Conservation (phyloP, 2,888 invertebrate genomes). For the Globia sparganii region DNA sequence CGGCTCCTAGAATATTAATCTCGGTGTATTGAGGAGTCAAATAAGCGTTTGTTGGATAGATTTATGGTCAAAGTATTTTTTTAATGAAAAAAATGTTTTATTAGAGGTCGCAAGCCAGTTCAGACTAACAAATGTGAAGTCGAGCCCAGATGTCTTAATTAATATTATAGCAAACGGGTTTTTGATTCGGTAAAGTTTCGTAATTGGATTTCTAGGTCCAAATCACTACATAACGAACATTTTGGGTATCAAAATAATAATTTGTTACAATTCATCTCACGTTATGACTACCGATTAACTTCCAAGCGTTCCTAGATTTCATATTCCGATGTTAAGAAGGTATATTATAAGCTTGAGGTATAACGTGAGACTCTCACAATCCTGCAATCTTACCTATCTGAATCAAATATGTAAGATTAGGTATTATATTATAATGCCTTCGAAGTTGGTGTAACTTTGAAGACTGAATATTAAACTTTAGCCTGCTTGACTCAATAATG, state of each 20-base stretch:
- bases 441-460: conserved; percentile 32
- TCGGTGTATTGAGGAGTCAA: conserved; percentile 1
- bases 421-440: conserved; percentile 21
- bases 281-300: background rate
- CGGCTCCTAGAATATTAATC: conserved; percentile 25
- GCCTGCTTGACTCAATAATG: conserved; percentile 30
- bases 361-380: conserved; percentile 11
- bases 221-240: background rate
- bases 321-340: background rate
- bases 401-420: conserved; percentile 34
- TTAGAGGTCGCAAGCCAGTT: background rate
- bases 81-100: background rate
- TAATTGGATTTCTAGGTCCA: background rate
- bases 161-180: background rate
- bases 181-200: conserved; percentile 1
- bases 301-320: conserved; percentile 7
- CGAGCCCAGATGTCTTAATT: background rate
- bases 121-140: conserved; percentile 1
- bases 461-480: conserved; percentile 47
- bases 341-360: background rate
- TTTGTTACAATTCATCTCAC: background rate
- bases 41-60: conserved; percentile 1
- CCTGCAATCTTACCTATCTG: conserved; percentile 12
- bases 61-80: background rate
- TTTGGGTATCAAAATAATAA: background rate